Base-by-base conservation (phyloP, 2,113 vertebrate genomes). In the Antigone vipio region DNA sequence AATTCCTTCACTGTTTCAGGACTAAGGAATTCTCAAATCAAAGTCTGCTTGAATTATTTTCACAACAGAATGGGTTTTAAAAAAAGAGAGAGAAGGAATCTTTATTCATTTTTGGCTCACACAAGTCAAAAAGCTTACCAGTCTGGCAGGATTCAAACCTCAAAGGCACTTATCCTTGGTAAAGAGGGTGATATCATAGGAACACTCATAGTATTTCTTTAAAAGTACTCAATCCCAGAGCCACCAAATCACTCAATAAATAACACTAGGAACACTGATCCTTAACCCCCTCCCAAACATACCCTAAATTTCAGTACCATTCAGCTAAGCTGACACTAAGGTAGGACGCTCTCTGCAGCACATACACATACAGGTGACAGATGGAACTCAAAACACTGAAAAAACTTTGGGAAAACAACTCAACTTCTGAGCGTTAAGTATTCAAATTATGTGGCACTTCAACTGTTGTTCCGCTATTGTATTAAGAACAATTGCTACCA, bases 41-140 rank as follows among this genome's bases (percentile, higher is more conserved):
- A 92, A 91, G 67, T 55, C 94, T 53, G 49, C n/a, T 69, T 75
- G 62, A 50, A 73, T 79, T 89, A 82, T 69, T 95, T 94, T 82
- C 58, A 64, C n/a, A 50, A 42, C 8, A 20, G 69, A 89, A 64
- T 45, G 34, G 35, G 15, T 83, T 27, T 82, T 91, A 8, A 53
- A 88, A 42, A 82, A 56, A 62, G 15, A 81, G 67, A 63, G 85
- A 49, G 42, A 34, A 44, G 23, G 68, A 67, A 59, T 86, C 60
- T 78, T 2, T 84, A 67, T 85, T 89, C 1, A 71, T 89, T 75
- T 79, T 60, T 91, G 26, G 5, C 75, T 89, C 60, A 56, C 44
- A 52, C 38, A 71, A 89, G 34, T 59, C 60, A 83, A 85, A 89
- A 88, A 23, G 12, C 30, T 86, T 71, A 32, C 40, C 29, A 68